Conservation (phyloP, 92 coral and sea anemone genomes). For the Pocillopora meandrina region DNA sequence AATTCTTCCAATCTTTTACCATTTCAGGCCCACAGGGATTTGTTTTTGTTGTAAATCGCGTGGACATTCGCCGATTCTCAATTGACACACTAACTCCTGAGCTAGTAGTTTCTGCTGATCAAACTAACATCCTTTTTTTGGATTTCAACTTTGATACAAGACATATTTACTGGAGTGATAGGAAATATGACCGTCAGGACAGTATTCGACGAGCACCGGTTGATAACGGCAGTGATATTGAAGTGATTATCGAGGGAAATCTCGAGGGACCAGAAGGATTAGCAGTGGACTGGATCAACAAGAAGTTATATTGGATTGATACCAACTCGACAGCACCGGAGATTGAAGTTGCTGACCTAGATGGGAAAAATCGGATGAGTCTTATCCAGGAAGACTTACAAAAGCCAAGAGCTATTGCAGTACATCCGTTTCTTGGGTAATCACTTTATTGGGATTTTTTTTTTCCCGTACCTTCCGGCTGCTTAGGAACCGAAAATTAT, state of each 20-base stretch:
- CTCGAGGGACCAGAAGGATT: slow-evolving; percentile 72
- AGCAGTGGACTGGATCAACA: slow-evolving; percentile 85
- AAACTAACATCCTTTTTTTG: slow-evolving; percentile 67
- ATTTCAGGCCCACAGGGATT: slow-evolving; percentile 61
- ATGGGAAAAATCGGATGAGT: slow-evolving; percentile 67
- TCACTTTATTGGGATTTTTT: background rate
- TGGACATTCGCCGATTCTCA: slow-evolving; percentile 73
- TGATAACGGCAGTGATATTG: slow-evolving; percentile 45
- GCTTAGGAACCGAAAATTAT: background rate
- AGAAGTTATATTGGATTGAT: slow-evolving; percentile 91
- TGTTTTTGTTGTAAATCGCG: slow-evolving; percentile 66
- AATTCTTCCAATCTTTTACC: background rate
- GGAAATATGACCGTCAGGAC: slow-evolving; percentile 42
- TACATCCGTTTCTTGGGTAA: slow-evolving; percentile 84
- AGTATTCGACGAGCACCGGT: slow-evolving; percentile 66
- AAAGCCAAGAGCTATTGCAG: slow-evolving; percentile 78
- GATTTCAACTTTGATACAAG: slow-evolving; percentile 68
- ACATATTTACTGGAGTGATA: slow-evolving; percentile 78
- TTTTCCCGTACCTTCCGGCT: background rate
- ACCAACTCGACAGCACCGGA: slow-evolving; percentile 29
- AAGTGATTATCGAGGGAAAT: slow-evolving; percentile 31
- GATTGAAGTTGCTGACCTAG: slow-evolving; percentile 80
- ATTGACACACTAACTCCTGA: slow-evolving; percentile 58
- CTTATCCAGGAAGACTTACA: slow-evolving; percentile 55
- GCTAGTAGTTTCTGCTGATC: slow-evolving; percentile 51